Conservation (phyloP, 2,797 vertebrate genomes). For the Malurus leucopterus region DNA sequence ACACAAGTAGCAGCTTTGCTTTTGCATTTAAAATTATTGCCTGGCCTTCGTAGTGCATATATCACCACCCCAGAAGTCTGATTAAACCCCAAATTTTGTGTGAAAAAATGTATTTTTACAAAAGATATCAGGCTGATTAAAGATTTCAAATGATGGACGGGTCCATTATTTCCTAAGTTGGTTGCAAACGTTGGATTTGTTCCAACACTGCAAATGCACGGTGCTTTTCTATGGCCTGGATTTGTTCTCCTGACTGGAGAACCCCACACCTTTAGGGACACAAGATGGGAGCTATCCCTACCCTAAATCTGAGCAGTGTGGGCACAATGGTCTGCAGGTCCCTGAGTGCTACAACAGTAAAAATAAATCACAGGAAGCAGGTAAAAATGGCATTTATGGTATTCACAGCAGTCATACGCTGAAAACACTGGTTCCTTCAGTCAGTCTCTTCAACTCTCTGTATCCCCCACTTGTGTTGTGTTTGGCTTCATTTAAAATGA, state of each 20-base stretch:
- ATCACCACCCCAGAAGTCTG: not conserved
- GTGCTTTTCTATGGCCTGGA: not conserved
- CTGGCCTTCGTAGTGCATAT: not conserved
- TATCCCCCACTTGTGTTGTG: not conserved
- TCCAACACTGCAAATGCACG: not conserved
- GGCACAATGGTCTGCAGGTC: not conserved
- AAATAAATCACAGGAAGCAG: not conserved
- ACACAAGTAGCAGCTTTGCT: not conserved
- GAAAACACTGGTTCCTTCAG: not conserved
- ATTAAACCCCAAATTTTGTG: not conserved
- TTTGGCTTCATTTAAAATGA: not conserved
- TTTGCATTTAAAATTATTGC: not conserved
- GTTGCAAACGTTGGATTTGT: not conserved
- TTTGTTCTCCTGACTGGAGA: not conserved
- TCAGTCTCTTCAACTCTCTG: not conserved
- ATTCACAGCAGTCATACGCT: not conserved
- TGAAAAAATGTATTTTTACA: not conserved
- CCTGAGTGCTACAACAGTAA: not conserved
- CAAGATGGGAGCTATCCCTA: rapidly evolving
- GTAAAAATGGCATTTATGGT: not conserved
- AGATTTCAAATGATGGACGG: not conserved
- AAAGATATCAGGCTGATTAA: not conserved
- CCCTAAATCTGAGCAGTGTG: not conserved
- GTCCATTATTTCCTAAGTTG: not conserved
- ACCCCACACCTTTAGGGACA: not conserved